phyloP scores from a whole-genome alignment of 2,113 vertebrate species.

The Myiopsitta monachus region DNA sequence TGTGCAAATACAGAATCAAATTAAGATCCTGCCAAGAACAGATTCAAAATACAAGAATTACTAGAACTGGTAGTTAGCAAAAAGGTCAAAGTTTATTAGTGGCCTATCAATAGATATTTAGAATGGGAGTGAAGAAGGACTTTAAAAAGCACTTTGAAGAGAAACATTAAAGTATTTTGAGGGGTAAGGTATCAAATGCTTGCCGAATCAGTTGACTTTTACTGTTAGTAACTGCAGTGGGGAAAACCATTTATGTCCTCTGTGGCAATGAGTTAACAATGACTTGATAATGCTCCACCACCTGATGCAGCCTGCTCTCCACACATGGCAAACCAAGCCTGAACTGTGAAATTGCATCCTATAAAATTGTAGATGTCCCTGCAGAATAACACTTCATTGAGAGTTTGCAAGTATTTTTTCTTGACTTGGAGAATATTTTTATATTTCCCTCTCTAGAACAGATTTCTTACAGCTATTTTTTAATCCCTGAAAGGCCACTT shows the following conservation, averaged over 20 bases:
- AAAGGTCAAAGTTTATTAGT: neutral
- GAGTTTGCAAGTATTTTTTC: slow-evolving; percentile 37
- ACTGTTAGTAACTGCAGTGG: neutral
- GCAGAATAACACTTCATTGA: slow-evolving; percentile 46
- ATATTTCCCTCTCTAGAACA: neutral
- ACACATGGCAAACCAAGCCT: slow-evolving; percentile 25
- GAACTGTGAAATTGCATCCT: slow-evolving; percentile 46
- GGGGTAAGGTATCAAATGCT: neutral
- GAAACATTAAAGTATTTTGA: neutral
- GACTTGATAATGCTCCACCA: slow-evolving; percentile 22
- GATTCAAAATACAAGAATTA: neutral
- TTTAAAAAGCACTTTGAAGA: neutral
- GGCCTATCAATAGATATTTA: neutral
- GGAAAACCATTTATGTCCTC: slow-evolving; percentile 22
- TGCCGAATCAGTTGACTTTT: neutral
- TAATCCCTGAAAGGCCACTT: neutral
- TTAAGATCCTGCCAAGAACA: neutral
- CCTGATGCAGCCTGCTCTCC: slow-evolving; percentile 28
- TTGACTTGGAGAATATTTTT: slow-evolving; percentile 34
- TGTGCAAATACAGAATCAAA: neutral
- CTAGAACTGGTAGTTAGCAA: neutral
- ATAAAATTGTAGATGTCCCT: slow-evolving; percentile 30
- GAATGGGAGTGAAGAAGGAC: neutral
- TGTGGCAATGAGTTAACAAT: slow-evolving; percentile 32
- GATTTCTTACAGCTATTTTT: neutral